Conservation (phyloP, 2,113 vertebrate species). For the Laticauda colubrina region DNA sequence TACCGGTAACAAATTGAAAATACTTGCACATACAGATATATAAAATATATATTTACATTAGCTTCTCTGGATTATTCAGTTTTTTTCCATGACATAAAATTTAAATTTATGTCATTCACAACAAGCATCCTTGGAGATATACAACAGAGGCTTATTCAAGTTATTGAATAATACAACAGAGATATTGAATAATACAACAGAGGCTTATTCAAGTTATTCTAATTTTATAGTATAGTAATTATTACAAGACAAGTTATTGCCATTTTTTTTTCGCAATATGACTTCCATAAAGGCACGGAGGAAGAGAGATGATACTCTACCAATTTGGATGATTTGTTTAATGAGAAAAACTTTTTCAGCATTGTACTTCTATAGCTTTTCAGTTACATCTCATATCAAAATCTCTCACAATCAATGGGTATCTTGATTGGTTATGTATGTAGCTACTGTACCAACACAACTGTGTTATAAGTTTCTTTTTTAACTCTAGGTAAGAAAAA, state of each 20-base stretch:
- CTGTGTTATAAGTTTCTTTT: neutral
- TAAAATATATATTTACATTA: constrained; percentile 47
- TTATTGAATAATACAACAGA: too few relatives aligned
- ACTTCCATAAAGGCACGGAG: neutral
- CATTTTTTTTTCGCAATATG: neutral
- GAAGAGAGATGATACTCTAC: neutral
- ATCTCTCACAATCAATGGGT: neutral
- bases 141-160: neutral
- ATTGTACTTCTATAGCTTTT: neutral
- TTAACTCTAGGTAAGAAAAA: neutral
- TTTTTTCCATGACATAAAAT: constrained; percentile 42
- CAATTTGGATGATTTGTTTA: neutral
- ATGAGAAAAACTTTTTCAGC: neutral
- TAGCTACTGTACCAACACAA: neutral
- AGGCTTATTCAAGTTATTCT: neutral
- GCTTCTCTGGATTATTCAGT: constrained; percentile 45
- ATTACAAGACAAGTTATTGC: neutral
- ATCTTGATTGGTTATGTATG: neutral
- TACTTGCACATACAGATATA: constrained; percentile 32
- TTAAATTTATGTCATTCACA: constrained; percentile 36
- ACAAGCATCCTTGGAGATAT: neutral
- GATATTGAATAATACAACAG: neutral
- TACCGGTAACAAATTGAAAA: constrained; percentile 54
- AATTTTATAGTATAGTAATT: neutral
- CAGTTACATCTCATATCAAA: neutral